Evolutionary conservation across 2,113 vertebrate genomes (phyloP).

Genomic region (Thymallus thymallus): DNA sequence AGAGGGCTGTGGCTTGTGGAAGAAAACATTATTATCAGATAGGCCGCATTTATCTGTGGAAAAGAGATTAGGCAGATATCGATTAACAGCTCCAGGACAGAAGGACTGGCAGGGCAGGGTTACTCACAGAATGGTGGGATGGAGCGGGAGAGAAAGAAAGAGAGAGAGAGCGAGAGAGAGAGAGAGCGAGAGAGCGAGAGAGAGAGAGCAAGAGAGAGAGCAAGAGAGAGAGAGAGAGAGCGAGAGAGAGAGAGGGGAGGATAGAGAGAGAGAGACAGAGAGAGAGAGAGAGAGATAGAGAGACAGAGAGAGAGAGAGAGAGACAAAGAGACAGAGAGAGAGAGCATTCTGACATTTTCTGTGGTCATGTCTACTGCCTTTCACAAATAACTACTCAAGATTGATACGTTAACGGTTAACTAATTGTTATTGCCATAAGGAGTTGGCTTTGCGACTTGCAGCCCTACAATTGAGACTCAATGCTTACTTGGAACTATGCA

Average conservation of each 20-base stretch:
- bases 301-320: conserved; percentile 19
- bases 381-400: background rate
- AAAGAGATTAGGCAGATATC: conserved; percentile 50
- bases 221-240: conserved; percentile 21
- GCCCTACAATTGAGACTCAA: too few relatives aligned
- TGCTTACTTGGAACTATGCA: too few relatives aligned
- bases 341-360: background rate
- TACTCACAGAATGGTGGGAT: background rate
- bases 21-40: conserved; percentile 57
- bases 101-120: conserved; percentile 18
- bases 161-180: conserved; percentile 11
- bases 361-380: background rate
- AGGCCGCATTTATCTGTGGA: conserved; percentile 48
- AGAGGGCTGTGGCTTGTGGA: conserved; percentile 24
- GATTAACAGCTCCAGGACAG: conserved; percentile 54
- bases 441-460: too few relatives aligned
- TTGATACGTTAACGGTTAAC: background rate
- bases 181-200: conserved; percentile 18
- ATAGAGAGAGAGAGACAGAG: conserved; percentile 21
- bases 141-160: conserved; percentile 27
- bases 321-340: conserved; percentile 7
- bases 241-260: background rate
- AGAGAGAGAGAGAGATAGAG: conserved; percentile 17
- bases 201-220: conserved; percentile 15
- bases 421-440: too few relatives aligned